phyloP scores from a whole-genome alignment of 2,113 vertebrate genomes.

The Pedionomus torquatus region DNA sequence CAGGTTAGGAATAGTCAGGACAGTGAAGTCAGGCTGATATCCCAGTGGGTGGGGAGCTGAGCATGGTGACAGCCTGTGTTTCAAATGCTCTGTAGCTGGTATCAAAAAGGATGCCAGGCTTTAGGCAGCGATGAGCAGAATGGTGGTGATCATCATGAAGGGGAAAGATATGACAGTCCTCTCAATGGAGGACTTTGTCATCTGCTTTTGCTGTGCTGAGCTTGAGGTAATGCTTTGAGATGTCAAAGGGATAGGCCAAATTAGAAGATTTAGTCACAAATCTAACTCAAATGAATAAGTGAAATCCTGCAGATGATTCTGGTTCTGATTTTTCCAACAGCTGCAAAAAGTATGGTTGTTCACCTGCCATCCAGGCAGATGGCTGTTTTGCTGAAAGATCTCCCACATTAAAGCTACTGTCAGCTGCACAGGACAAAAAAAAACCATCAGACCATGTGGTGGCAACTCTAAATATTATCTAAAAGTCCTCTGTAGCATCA shows the following conservation, averaged over 20 bases:
- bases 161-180: neutral
- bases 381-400: neutral
- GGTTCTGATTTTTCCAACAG: conserved; percentile 13
- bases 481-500: neutral
- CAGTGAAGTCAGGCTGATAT: neutral
- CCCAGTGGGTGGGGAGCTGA: neutral
- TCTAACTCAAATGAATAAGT: neutral
- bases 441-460: neutral
- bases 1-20: fast-evolving
- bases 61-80: neutral
- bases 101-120: neutral
- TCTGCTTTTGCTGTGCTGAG: neutral
- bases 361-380: neutral
- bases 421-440: neutral
- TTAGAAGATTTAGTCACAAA: neutral
- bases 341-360: neutral
- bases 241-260: neutral
- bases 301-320: neutral
- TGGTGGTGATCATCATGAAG: neutral
- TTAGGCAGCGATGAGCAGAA: neutral
- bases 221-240: neutral
- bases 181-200: neutral
- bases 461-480: neutral
- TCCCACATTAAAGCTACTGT: neutral
- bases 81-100: neutral